Conservation (phyloP, 2,888 invertebrate species). For the Amiota mariae region DNA sequence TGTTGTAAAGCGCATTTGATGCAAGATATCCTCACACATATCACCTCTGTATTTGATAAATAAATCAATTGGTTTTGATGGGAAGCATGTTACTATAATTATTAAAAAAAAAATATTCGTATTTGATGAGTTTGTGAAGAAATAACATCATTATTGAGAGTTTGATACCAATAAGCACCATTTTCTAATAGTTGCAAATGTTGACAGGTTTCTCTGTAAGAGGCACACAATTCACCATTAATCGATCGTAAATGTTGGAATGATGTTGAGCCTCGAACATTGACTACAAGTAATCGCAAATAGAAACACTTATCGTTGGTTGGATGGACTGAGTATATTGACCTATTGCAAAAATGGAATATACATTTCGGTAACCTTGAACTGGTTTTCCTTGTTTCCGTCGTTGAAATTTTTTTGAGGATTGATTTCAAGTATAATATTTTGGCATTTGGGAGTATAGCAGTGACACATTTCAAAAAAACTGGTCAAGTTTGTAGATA, state of each 20-base stretch:
- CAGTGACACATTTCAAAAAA: background rate
- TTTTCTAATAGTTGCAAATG: constrained; percentile 2
- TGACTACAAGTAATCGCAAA: constrained; percentile 39
- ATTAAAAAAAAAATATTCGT: constrained; percentile 33
- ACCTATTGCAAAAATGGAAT: constrained; percentile 48
- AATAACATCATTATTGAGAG: constrained; percentile 12
- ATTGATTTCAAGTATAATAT: too few relatives aligned
- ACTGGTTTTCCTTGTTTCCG: too few relatives aligned
- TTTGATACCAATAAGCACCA: constrained; percentile 6
- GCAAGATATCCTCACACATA: constrained; percentile 44
- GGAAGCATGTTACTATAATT: constrained; percentile 19
- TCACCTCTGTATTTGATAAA: constrained; percentile 43
- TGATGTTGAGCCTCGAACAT: constrained; percentile 26
- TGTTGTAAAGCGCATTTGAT: constrained; percentile 23
- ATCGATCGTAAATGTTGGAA: constrained; percentile 21
- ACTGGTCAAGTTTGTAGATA: background rate
- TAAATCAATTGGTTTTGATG: constrained; percentile 33
- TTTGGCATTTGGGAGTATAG: too few relatives aligned
- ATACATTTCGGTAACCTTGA: background rate
- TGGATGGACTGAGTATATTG: constrained; percentile 67
- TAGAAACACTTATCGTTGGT: constrained; percentile 64
- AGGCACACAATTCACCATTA: background rate
- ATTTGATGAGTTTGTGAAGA: constrained; percentile 34
- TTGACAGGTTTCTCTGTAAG: background rate
- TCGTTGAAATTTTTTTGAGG: too few relatives aligned